These are phyloP conservation scores for Xenopus laevis DNA, from an alignment of 2,113 vertebrate species.

Conservation along the genomic window DNA sequence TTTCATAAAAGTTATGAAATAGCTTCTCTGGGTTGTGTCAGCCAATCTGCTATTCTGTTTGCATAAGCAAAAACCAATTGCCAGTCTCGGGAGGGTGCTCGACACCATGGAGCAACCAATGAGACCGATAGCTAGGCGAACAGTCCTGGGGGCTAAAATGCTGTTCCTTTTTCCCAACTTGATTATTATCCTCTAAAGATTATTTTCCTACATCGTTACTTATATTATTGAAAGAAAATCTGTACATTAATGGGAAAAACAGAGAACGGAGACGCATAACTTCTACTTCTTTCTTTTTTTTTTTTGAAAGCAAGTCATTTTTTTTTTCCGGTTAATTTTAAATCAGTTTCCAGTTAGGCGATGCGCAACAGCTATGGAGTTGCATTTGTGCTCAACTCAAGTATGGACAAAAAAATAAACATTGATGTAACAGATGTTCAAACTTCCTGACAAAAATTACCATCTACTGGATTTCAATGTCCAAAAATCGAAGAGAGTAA, in stretches of 20 bases:
- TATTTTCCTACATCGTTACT: conserved; percentile 6
- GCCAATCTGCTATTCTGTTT: too few species aligned
- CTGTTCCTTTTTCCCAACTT: neutral
- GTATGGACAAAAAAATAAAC: conserved; percentile 38
- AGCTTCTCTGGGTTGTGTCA: too few species aligned
- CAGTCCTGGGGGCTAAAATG: neutral
- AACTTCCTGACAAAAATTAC: conserved; percentile 28
- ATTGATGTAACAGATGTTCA: conserved; percentile 41
- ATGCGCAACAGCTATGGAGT: conserved; percentile 16
- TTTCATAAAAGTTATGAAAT: too few species aligned
- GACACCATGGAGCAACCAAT: too few species aligned
- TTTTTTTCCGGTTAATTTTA: neutral
- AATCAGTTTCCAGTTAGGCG: conserved; percentile 18
- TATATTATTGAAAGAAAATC: neutral
- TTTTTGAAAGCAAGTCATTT: conserved; percentile 7
- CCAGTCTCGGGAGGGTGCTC: too few species aligned
- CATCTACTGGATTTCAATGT: conserved; percentile 16
- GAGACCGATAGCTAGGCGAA: neutral
- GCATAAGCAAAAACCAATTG: too few species aligned
- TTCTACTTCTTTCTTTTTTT: neutral
- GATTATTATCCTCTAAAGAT: conserved; percentile 8
- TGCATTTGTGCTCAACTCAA: conserved; percentile 32
- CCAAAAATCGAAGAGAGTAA: conserved; percentile 13
- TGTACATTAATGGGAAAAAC: conserved; percentile 32
- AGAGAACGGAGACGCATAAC: conserved; percentile 9